Evolutionary conservation across 2,888 invertebrate genomes (phyloP), one percentile per base, ranked within the genome.

Genomic region (Lasioglossum lativentre): DNA sequence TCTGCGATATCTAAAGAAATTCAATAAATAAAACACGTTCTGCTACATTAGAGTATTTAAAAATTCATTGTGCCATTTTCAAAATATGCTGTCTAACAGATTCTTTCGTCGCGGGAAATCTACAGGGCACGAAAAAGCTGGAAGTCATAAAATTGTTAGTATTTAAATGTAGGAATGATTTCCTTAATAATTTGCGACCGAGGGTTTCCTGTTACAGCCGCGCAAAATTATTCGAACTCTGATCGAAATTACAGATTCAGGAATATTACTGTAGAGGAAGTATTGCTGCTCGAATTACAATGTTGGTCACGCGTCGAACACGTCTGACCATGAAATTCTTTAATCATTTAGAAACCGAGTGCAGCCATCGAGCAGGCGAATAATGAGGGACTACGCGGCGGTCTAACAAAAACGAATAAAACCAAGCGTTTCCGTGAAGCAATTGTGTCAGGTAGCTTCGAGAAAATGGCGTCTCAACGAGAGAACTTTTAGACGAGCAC

Each of bases 301-400:
- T 30, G 30, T 79, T 63, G 16, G 12, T 42, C 27, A 23, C 27
- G 38, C 27, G 40, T 66, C 40, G 68, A 30, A 45, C n/a, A 30
- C 8, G 75, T 73, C 68, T 30, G 82, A 72, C 56, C 56, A 72
- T 66, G 19, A 77, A 78, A 78, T 75, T 81, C 66, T 34, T 75
- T 16, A 47, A 75, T 81, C 75, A 78, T 75, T 73, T 56, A 27
- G 70, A 52, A 78, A 70, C 47, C 56, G 0, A 34, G 40, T 0
- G 14, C 2, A 10, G 38, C 66, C 45, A 56, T 77, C 27, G 34
- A 42, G 42, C 38, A 59, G 23, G 27, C 19, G 23, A 63, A 30
- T 16, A 2, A 38, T 12, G 14, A 34, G 19, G 42, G 23, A 14
- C 52, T 30, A 34, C 0, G 30, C 40, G n/a, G 8, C 2, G 3